Evolutionary conservation across 2,113 vertebrate species (phyloP).

Genomic region (Prietella phreatophila): DNA sequence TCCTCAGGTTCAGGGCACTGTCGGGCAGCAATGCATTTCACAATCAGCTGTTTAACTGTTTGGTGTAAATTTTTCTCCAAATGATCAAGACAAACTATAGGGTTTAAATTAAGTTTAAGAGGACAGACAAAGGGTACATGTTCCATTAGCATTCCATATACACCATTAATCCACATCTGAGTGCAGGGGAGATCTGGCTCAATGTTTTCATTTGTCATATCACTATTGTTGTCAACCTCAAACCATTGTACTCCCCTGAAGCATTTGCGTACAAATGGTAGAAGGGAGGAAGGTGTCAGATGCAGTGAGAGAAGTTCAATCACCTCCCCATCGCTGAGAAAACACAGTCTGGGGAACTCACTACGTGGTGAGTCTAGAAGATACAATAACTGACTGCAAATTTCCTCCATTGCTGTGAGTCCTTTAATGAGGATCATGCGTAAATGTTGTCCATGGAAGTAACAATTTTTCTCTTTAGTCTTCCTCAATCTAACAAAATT

Average conservation of each 20-base stretch:
- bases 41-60: conserved; percentile 63
- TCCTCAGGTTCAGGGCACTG: conserved; percentile 37
- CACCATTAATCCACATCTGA: conserved; percentile 59
- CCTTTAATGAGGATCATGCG: conserved; percentile 62
- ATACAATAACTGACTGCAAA: conserved; percentile 66
- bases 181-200: conserved; percentile 29
- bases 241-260: conserved; percentile 73
- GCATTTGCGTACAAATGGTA: conserved; percentile 71
- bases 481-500: conserved; percentile 63
- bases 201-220: conserved; percentile 17
- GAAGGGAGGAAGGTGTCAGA: conserved; percentile 58
- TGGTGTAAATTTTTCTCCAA: conserved; percentile 73
- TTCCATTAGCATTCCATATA: conserved; percentile 72
- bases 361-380: conserved; percentile 65
- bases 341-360: conserved; percentile 78
- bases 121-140: conserved; percentile 65
- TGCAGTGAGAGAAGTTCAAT: conserved; percentile 70
- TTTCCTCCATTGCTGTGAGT: conserved; percentile 69
- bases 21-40: conserved; percentile 61
- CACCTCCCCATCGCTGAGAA: conserved; percentile 78
- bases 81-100: conserved; percentile 71
- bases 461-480: conserved; percentile 44
- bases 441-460: conserved; percentile 64
- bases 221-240: conserved; percentile 41
- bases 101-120: conserved; percentile 60